A percentile compares a stretch with the other conserved stretches of the same genome.
Conservation (phyloP, 2,888 invertebrate genomes). For the Arctia plantaginis region DNA sequence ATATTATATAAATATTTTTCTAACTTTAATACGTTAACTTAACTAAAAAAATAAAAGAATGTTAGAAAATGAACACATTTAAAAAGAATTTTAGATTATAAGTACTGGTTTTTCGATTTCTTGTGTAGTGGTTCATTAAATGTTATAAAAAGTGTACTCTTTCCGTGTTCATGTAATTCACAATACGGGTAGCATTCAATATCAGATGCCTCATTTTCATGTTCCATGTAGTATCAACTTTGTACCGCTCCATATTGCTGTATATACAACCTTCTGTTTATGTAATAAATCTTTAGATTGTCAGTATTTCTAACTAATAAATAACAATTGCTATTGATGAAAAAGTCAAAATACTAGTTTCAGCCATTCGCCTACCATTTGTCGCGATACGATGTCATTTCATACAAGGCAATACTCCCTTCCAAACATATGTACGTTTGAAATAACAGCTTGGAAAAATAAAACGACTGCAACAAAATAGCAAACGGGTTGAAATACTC, state of each 20-base stretch:
- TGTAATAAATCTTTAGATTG: not conserved
- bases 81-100: too few relatives aligned
- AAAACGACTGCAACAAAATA: conserved; percentile 32
- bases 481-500: conserved; percentile 19
- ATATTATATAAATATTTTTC: too few relatives aligned
- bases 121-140: not conserved
- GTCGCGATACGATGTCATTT: conserved; percentile 16
- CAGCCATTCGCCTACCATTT: conserved; percentile 30
- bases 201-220: not conserved
- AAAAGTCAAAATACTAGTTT: conserved; percentile 21
- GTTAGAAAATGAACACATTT: too few relatives aligned
- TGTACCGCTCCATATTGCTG: not conserved
- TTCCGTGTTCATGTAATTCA: too few relatives aligned
- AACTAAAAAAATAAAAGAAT: not conserved
- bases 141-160: not conserved
- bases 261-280: not conserved
- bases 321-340: conserved; percentile 20
- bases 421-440: conserved; percentile 20
- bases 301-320: not conserved
- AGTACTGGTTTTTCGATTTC: not conserved
- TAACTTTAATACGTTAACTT: not conserved
- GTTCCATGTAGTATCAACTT: not conserved
- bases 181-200: not conserved
- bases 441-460: conserved; percentile 26
- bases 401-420: conserved; percentile 9